Evolutionary conservation across 2,888 invertebrate genomes (phyloP).

Genomic region (Ochropleura leucogaster): DNA sequence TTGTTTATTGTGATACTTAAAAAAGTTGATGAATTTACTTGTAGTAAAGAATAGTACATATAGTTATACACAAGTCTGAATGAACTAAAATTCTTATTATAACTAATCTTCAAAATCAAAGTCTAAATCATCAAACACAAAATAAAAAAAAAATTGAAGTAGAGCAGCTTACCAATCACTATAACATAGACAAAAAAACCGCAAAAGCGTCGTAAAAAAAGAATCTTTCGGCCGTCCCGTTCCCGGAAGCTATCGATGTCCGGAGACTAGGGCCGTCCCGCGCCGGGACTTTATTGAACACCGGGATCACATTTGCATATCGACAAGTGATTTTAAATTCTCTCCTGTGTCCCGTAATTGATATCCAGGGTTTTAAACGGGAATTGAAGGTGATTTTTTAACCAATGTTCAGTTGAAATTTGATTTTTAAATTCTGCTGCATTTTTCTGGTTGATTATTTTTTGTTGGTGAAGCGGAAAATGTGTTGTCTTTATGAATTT

Average conservation of each 20-base stretch:
- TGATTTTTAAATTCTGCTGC: constrained; percentile 48
- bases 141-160: constrained; percentile 38
- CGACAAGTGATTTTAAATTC: constrained; percentile 78
- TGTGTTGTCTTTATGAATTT: constrained; percentile 13
- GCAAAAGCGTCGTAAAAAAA: constrained; percentile 78
- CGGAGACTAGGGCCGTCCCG: constrained; percentile 68
- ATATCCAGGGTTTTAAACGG: constrained; percentile 68
- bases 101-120: neutral
- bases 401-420: constrained; percentile 26
- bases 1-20: no score
- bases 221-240: constrained; percentile 72
- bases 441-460: constrained; percentile 39
- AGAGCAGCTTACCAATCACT: constrained; percentile 65
- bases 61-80: no score
- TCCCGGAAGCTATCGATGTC: constrained; percentile 86
- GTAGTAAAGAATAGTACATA: no score
- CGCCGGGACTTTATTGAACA: constrained; percentile 74
- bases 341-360: constrained; percentile 77
- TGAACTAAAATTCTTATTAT: no score
- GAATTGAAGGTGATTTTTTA: constrained; percentile 58
- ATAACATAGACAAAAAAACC: constrained; percentile 68
- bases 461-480: neutral
- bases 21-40: no score
- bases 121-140: neutral
- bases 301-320: constrained; percentile 86